These are phyloP conservation scores for Drosophila trapezifrons DNA, from an alignment of 1,140 invertebrate species.

Conservation along the genomic window DNA sequence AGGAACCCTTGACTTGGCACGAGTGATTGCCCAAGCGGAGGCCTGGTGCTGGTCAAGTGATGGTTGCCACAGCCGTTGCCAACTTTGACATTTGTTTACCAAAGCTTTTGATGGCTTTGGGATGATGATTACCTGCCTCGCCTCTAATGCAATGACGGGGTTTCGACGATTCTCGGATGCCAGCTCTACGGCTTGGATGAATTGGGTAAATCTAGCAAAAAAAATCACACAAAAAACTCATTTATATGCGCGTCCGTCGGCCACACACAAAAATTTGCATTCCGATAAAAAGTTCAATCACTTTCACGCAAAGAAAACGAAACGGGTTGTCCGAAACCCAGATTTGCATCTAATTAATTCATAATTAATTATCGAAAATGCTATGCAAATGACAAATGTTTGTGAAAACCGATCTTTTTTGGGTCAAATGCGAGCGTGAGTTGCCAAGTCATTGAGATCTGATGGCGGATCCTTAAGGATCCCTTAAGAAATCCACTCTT, in stretches of 20 bases:
- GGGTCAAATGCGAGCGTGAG: neutral
- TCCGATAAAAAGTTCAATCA: slow-evolving; percentile 44
- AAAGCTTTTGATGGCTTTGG: slow-evolving; percentile 4
- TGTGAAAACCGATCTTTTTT: slow-evolving; percentile 22
- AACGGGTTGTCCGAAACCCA: slow-evolving; percentile 14
- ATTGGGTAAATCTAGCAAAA: neutral
- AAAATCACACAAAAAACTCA: slow-evolving; percentile 6
- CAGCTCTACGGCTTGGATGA: neutral
- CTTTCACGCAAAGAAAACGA: slow-evolving; percentile 29
- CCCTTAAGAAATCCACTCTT: no score
- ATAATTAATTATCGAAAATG: slow-evolving; percentile 48
- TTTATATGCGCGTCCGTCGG: slow-evolving; percentile 23
- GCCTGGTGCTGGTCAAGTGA: slow-evolving; percentile 17
- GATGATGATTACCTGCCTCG: no score
- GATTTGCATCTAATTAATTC: slow-evolving; percentile 31
- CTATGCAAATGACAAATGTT: slow-evolving; percentile 7
- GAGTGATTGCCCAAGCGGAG: slow-evolving; percentile 18
- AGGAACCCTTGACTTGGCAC: slow-evolving; percentile 20
- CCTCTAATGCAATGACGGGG: neutral
- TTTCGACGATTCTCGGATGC: neutral
- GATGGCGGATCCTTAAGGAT: neutral
- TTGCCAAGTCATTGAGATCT: neutral
- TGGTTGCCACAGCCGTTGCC: slow-evolving; percentile 23
- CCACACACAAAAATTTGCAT: slow-evolving; percentile 31
- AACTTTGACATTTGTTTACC: slow-evolving; percentile 37